A percentile compares a stretch with the other conserved stretches of the same genome.
These are phyloP conservation scores for Sander lucioperca DNA, from an alignment of 2,113 vertebrate species.

Conservation along the genomic window DNA sequence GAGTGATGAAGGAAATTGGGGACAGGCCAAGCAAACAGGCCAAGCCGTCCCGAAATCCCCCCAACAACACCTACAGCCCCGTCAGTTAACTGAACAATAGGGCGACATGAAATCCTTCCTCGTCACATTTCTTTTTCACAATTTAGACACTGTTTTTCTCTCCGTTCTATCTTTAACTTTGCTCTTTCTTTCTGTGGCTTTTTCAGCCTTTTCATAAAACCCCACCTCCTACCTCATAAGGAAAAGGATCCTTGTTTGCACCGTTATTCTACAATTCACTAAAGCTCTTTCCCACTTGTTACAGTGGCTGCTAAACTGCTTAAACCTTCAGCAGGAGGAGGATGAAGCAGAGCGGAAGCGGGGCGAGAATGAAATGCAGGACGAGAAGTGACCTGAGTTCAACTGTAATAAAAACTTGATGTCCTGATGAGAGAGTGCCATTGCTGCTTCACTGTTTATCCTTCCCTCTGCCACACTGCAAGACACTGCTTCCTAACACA, in stretches of 20 bases:
- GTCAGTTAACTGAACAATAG: slow-evolving; percentile 2
- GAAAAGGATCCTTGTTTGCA: slow-evolving; percentile 19
- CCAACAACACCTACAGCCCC: slow-evolving; percentile 31
- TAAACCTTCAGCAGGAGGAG: slow-evolving; percentile 31
- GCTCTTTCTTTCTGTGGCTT: not conserved
- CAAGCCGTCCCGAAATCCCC: not conserved
- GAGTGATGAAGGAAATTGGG: slow-evolving; percentile 49
- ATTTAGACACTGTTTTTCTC: not conserved
- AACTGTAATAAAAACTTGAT: slow-evolving; percentile 56
- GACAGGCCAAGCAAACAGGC: slow-evolving; percentile 49
- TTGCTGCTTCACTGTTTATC: slow-evolving; percentile 44
- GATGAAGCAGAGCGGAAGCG: slow-evolving; percentile 41
- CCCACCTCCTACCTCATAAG: slow-evolving; percentile 12
- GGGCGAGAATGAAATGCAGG: slow-evolving; percentile 23
- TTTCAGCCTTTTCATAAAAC: slow-evolving; percentile 32
- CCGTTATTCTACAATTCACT: slow-evolving; percentile 29
- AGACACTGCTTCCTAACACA: slow-evolving; percentile 40
- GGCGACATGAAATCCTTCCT: slow-evolving; percentile 13
- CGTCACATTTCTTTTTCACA: not conserved
- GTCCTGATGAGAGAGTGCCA: slow-evolving; percentile 43
- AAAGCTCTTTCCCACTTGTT: slow-evolving; percentile 61
- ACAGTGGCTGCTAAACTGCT: slow-evolving; percentile 57
- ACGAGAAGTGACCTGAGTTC: slow-evolving; percentile 27
- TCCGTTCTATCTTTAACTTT: not conserved
- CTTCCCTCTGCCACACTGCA: slow-evolving; percentile 29